Percentiles rank a stretch among this genome's conserved stretches.
These are phyloP conservation scores for Atopsyche davidsoni DNA, from an alignment of 1,140 invertebrate genomes.

Conservation along the genomic window DNA sequence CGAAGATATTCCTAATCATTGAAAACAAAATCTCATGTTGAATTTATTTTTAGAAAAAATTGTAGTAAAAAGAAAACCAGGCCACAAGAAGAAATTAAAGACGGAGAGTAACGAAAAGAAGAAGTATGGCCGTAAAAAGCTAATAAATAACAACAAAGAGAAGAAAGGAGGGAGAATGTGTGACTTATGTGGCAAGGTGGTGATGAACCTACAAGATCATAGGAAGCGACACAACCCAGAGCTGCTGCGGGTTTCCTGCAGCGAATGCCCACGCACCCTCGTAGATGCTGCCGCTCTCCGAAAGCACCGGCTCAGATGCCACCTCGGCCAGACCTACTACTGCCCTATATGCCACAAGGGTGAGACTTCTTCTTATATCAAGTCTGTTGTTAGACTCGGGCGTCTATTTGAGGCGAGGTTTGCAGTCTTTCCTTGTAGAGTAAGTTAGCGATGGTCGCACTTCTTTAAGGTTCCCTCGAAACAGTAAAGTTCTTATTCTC, in stretches of 20 bases:
- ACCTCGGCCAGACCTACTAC: constrained; percentile 10
- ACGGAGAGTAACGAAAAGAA: no score
- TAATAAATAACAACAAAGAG: no score
- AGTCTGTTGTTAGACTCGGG: neutral
- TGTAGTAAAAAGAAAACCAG: no score
- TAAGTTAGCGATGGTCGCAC: neutral
- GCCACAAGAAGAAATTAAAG: no score
- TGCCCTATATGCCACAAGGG: constrained; percentile 6
- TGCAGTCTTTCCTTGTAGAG: neutral
- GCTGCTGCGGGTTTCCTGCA: no score
- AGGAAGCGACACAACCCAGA: neutral
- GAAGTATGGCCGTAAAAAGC: no score
- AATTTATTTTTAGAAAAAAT: no score
- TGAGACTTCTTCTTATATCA: neutral
- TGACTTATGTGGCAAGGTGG: constrained; percentile 10
- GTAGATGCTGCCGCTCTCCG: no score
- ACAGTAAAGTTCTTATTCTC: neutral
- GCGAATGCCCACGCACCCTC: no score
- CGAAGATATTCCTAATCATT: no score
- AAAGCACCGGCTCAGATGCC: neutral
- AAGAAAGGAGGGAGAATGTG: neutral
- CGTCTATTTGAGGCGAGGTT: no score
- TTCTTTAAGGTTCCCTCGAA: neutral
- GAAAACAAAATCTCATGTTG: no score
- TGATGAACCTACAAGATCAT: neutral